phyloP scores from a whole-genome alignment of 92 coral and sea anemone species.

The Actinostola sp. region DNA sequence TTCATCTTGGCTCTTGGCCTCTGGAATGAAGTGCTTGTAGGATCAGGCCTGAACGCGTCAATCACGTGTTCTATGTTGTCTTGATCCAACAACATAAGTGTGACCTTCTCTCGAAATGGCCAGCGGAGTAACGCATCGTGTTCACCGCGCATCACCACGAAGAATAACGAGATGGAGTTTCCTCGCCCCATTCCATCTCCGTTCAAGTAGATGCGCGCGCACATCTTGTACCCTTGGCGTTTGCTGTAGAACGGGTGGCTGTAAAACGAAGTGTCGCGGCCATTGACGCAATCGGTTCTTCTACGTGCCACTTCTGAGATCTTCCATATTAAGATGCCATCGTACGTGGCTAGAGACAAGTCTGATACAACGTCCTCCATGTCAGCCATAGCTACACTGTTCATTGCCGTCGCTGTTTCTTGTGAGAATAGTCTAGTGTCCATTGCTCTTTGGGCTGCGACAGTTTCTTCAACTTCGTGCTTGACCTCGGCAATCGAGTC shows the following conservation, averaged over 20 bases:
- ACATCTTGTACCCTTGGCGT: constrained; percentile 85
- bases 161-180: constrained; percentile 66
- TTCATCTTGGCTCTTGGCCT: constrained; percentile 70
- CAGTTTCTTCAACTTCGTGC: constrained; percentile 31
- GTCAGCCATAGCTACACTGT: constrained; percentile 37
- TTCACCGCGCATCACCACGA: constrained; percentile 78
- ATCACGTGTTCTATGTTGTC: constrained; percentile 73
- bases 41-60: constrained; percentile 85
- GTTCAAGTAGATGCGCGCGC: constrained; percentile 80
- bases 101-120: constrained; percentile 85
- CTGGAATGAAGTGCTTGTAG: constrained; percentile 81
- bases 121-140: constrained; percentile 76
- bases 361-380: constrained; percentile 28
- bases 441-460: constrained; percentile 20
- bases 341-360: constrained; percentile 38
- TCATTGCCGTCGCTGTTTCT: too few relatives aligned
- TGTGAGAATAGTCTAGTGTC: constrained; percentile 44
- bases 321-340: constrained; percentile 69
- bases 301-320: constrained; percentile 55
- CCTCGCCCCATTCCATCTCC: constrained; percentile 88
- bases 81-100: constrained; percentile 76
- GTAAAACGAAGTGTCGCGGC: constrained; percentile 60
- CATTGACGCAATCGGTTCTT: constrained; percentile 54
- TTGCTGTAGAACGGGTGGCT: constrained; percentile 73
- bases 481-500: constrained; percentile 25